A percentile compares a stretch with the other conserved stretches of the same genome.
These are phyloP conservation scores for Arnoldichthys spilopterus DNA, from an alignment of 2,797 vertebrate species.

Conservation along the genomic window DNA sequence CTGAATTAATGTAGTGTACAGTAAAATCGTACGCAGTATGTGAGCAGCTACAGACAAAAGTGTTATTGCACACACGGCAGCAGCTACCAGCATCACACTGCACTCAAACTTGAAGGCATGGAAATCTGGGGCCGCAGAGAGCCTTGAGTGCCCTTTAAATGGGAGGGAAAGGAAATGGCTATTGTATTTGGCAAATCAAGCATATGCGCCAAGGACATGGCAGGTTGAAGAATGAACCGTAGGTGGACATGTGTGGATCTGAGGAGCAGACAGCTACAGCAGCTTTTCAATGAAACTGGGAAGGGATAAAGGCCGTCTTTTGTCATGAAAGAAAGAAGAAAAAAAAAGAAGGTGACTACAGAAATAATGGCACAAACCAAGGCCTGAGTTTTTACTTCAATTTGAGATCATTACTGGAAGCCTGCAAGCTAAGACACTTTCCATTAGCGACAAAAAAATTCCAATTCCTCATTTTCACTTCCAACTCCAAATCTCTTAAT, in stretches of 20 bases:
- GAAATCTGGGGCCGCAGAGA: neutral
- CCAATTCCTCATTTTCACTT: too few relatives aligned
- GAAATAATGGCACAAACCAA: too few relatives aligned
- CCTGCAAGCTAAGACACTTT: too few relatives aligned
- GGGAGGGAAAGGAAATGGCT: conserved; percentile 17
- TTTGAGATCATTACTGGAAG: too few relatives aligned
- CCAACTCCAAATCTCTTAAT: too few relatives aligned
- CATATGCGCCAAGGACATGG: conserved; percentile 17
- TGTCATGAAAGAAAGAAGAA: neutral
- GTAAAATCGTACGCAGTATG: too few relatives aligned
- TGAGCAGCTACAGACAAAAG: too few relatives aligned
- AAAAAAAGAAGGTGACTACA: neutral
- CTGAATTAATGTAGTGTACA: too few relatives aligned
- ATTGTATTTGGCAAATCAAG: conserved; percentile 34
- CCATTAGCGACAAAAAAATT: too few relatives aligned
- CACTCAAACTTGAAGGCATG: neutral
- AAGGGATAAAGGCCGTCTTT: neutral
- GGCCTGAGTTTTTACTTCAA: too few relatives aligned
- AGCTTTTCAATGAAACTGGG: conserved; percentile 9
- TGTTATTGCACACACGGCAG: too few relatives aligned
- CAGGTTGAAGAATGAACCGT: conserved; percentile 9
- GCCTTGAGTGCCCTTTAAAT: neutral
- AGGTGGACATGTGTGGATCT: neutral
- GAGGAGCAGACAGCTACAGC: neutral
- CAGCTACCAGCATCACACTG: too few relatives aligned